A percentile compares a stretch with the other conserved stretches of the same genome.
phyloP scores from a whole-genome alignment of 2,797 vertebrate species.

The Mallotus villosus region DNA sequence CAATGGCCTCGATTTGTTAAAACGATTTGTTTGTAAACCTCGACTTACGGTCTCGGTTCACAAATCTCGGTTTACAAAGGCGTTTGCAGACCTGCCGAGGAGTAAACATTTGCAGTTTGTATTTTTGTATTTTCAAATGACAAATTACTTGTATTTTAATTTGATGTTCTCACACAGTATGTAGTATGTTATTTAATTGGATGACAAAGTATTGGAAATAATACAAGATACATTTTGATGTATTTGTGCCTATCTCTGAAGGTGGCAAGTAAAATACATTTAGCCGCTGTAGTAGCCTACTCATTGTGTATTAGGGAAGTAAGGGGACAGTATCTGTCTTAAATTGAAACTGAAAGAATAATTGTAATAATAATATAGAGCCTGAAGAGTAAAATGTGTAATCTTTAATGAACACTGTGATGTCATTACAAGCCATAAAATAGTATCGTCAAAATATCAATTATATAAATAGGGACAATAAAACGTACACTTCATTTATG shows the following conservation, averaged over 20 bases:
- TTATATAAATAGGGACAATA: conserved; percentile 59
- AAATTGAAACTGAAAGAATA: background rate
- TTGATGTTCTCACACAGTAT: no score
- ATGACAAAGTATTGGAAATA: background rate
- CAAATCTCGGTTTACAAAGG: no score
- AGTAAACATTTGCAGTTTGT: no score
- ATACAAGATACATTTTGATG: background rate
- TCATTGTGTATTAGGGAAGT: background rate
- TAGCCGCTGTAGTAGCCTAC: background rate
- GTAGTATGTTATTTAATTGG: background rate
- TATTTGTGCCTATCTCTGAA: background rate
- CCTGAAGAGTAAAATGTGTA: conserved; percentile 37
- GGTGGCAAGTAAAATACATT: background rate
- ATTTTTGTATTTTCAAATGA: no score
- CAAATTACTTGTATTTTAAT: no score
- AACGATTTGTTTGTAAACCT: no score
- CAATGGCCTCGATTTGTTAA: no score
- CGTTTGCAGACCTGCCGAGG: no score
- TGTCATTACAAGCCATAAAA: conserved; percentile 58
- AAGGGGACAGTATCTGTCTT: background rate
- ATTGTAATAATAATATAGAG: background rate
- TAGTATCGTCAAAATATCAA: conserved; percentile 51
- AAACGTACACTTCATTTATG: conserved; percentile 28
- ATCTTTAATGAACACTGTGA: conserved; percentile 58
- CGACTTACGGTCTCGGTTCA: no score